Base-by-base conservation (phyloP, 1,140 invertebrate species). In the Propsilocerus akamusi region DNA sequence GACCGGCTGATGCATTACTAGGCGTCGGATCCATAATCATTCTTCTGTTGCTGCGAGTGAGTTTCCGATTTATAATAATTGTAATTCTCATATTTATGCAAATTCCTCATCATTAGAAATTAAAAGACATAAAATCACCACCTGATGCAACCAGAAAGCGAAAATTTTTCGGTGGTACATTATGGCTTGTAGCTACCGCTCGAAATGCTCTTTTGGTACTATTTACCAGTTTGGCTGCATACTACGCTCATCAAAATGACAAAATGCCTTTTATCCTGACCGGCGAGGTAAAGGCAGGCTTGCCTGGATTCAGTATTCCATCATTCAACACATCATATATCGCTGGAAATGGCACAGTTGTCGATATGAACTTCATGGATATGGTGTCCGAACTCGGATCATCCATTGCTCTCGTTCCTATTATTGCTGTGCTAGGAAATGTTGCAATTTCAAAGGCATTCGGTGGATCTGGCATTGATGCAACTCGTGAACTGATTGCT, bases 381-480 rank as follows among this genome's bases (percentile, higher is more conserved):
- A 73, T 81, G 65, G 60, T 63, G 47, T 25, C 74, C 0, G 79
- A 84, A 59, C 65, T 86, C 17, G 82, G 82, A 4, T 75, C 80
- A 0, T 83, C 83, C 0, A 78, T 89, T 49, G 62, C 85, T 25
- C 66, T 88, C 7, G 75, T 91, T 5, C 84, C 86, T 8, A 72
- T 89, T n/a, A 83, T 88, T 53, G 82, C 78, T 0, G 81, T 89
- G 1, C 64, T 89, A 24, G 85, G 84, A 37, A 87, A 89, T 55
- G 83, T 89, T 0, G 86, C 86, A 2, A 88, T 90, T 52, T 84
- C 85, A 0, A 91, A 89, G 60, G 83, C 85, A 11, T 91, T 90
- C 58, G 74, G 80, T 53, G 83, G 82, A 3, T 75, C 79, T 41
- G 79, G 80, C 25, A 74, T 90, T 3, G 86, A 89, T 62, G 81